A percentile compares a stretch with the other conserved stretches of the same genome.
Conservation (phyloP, 2,113 vertebrate species). For the Parus major region DNA sequence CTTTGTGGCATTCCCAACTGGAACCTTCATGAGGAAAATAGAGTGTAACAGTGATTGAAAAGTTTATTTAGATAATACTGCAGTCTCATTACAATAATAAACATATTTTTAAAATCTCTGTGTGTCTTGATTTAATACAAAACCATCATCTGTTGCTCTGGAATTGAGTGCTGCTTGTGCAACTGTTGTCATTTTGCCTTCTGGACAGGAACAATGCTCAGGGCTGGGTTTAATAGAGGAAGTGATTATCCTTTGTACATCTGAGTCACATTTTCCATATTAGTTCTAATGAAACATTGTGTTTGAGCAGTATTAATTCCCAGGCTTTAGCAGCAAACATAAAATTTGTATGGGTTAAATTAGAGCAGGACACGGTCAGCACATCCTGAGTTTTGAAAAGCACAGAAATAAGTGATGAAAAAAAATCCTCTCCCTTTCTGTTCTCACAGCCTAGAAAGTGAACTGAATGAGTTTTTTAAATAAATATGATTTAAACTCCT, state of each 20-base stretch:
- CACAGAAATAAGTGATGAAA: background rate
- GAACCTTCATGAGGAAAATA: background rate
- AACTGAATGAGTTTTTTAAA: background rate
- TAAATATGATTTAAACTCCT: background rate
- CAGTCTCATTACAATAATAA: constrained; percentile 8
- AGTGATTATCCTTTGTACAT: background rate
- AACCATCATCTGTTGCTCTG: background rate
- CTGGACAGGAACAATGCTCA: background rate
- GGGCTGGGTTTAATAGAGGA: background rate
- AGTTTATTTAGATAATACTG: constrained; percentile 23
- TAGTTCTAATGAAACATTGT: background rate
- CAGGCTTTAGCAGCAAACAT: background rate
- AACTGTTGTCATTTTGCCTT: background rate
- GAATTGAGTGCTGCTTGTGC: background rate
- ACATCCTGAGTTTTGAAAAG: background rate
- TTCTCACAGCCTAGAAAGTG: background rate
- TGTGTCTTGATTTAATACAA: background rate
- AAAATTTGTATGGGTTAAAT: background rate
- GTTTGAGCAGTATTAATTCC: background rate
- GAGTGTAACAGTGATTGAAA: constrained; percentile 2
- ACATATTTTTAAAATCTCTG: background rate
- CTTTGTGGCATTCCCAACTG: background rate
- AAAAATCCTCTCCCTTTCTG: background rate
- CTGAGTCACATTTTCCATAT: background rate
- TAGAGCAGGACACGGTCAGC: background rate